Evolutionary conservation across 1,140 invertebrate species (phyloP).

Genomic region (Plectus sambesii): DNA sequence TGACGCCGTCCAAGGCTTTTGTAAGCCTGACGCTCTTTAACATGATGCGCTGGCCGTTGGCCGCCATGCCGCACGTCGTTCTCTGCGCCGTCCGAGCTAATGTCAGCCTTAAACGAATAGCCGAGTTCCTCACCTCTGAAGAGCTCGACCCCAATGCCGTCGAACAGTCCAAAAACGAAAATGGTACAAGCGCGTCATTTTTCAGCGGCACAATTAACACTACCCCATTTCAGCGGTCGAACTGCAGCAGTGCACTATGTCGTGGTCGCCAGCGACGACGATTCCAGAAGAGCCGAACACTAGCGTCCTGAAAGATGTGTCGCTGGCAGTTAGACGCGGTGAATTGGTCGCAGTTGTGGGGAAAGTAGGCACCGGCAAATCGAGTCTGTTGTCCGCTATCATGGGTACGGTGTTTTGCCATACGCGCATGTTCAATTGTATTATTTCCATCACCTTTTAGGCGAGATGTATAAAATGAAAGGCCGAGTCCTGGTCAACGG

Average conservation of each 20-base stretch:
- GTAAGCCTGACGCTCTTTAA: slow-evolving; percentile 94
- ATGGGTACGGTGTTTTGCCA: slow-evolving; percentile 51
- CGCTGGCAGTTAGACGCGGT: slow-evolving; percentile 46
- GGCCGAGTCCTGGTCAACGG: slow-evolving; percentile 48
- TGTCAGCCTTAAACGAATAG: slow-evolving; percentile 38
- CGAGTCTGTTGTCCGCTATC: slow-evolving; percentile 53
- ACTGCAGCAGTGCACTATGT: slow-evolving; percentile 18
- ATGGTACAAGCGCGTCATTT: too few species aligned
- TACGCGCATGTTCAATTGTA: not conserved
- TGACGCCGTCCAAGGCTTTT: slow-evolving; percentile 58
- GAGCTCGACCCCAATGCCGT: slow-evolving; percentile 32
- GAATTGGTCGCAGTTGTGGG: slow-evolving; percentile 52
- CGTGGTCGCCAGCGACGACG: slow-evolving; percentile 42
- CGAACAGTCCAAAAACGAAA: too few species aligned
- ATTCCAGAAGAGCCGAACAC: too few species aligned
- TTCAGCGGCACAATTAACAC: too few species aligned
- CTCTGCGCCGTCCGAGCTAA: slow-evolving; percentile 47
- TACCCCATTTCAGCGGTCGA: slow-evolving; percentile 9
- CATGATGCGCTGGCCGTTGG: slow-evolving; percentile 78
- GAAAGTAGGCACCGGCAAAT: slow-evolving; percentile 52
- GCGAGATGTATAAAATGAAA: slow-evolving; percentile 47
- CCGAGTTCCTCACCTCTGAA: slow-evolving; percentile 34
- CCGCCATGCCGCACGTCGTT: slow-evolving; percentile 53
- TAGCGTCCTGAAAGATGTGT: slow-evolving; percentile 7
- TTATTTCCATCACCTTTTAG: too few species aligned